Evolutionary conservation across 2,797 vertebrate species (phyloP).

Genomic region (Pseudopleuronectes americanus): DNA sequence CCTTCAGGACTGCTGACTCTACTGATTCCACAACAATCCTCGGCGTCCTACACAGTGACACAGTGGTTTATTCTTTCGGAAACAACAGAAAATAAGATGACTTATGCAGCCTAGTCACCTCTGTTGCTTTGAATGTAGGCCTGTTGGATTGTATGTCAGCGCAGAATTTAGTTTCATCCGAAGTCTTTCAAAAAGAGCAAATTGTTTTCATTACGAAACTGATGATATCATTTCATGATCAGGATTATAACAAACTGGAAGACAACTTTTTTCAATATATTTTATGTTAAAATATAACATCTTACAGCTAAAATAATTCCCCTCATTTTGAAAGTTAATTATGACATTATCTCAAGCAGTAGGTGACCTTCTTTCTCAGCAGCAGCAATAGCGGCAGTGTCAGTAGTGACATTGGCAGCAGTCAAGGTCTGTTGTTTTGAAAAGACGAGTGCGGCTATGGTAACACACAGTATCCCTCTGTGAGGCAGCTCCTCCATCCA

Average conservation of each 20-base stretch:
- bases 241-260: not conserved
- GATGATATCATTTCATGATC: not conserved
- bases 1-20: conserved; percentile 82
- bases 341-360: not conserved
- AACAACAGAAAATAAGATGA: conserved; percentile 20
- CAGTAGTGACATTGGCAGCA: not conserved
- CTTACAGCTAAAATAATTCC: not conserved
- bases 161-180: not conserved
- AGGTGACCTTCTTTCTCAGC: not conserved
- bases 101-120: conserved; percentile 17
- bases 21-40: conserved; percentile 72
- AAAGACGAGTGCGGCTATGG: conserved; percentile 42
- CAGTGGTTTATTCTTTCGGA: conserved; percentile 37
- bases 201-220: not conserved
- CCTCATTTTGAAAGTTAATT: not conserved
- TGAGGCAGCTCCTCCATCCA: conserved; percentile 36
- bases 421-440: conserved; percentile 61
- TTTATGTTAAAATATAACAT: not conserved
- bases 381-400: not conserved
- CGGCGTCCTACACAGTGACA: conserved; percentile 28
- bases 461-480: conserved; percentile 21
- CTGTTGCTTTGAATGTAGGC: not conserved
- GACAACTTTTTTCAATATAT: not conserved
- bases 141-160: not conserved
- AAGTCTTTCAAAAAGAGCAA: not conserved